These are phyloP conservation scores for Aphaenogaster rudis DNA, from an alignment of 1,140 invertebrate genomes.

Conservation along the genomic window DNA sequence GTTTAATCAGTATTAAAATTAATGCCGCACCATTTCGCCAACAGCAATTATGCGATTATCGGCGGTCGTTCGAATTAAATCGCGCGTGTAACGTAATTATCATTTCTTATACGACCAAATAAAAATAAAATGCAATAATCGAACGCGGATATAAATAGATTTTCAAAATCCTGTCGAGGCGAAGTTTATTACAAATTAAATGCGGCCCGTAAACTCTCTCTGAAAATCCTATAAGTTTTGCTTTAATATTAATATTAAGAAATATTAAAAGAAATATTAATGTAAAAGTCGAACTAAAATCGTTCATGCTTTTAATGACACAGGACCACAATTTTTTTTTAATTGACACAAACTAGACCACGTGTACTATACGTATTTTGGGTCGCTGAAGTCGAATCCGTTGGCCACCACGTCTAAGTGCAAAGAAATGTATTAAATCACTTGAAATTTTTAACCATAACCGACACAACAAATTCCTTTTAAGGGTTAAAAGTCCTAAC, in stretches of 20 bases:
- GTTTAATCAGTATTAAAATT: constrained; percentile 60
- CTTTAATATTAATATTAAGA: background rate
- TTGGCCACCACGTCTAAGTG: too few species aligned
- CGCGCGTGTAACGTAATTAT: constrained; percentile 41
- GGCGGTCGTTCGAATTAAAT: constrained; percentile 46
- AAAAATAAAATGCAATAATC: constrained; percentile 10
- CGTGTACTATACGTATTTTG: too few species aligned
- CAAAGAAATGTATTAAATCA: too few species aligned
- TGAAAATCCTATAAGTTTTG: background rate
- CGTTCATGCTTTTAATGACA: background rate
- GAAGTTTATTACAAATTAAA: background rate
- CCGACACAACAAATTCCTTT: too few species aligned
- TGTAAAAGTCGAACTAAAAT: background rate
- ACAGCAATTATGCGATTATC: constrained; percentile 53
- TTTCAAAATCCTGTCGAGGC: background rate
- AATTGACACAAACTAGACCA: too few species aligned
- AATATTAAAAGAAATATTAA: constrained; percentile 1
- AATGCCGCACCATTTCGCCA: constrained; percentile 57
- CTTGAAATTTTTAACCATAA: too few species aligned
- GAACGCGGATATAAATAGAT: background rate
- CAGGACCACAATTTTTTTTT: too few species aligned
- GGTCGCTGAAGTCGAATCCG: too few species aligned
- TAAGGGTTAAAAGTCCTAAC: too few species aligned
- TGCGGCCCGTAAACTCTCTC: too few species aligned
- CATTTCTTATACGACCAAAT: background rate